A percentile compares a stretch with the other conserved stretches of the same genome.
Conservation (phyloP, 2,113 vertebrate species). For the Polypterus bichir region DNA sequence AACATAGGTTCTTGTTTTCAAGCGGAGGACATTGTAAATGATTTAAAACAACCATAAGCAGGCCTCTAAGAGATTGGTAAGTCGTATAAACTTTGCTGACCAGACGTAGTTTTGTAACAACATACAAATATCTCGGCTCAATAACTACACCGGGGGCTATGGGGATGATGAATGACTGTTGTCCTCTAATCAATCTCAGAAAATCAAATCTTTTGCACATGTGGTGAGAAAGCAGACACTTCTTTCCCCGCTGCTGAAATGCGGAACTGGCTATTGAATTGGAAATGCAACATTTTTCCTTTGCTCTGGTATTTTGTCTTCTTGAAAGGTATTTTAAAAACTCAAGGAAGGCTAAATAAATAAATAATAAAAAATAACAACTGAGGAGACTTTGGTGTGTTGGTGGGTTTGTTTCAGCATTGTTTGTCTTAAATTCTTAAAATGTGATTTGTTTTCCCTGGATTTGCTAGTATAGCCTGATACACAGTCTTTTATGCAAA, state of each 20-base stretch:
- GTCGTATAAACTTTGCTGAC: constrained; percentile 12
- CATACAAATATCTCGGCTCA: constrained; percentile 21
- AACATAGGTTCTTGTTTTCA: no score
- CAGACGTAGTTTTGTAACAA: constrained; percentile 25
- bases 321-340: no score
- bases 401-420: no score
- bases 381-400: no score
- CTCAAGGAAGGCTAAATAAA: no score
- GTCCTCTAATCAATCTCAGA: constrained; percentile 22
- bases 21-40: no score
- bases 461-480: no score
- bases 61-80: constrained; percentile 9
- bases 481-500: no score
- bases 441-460: no score
- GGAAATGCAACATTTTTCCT: neutral
- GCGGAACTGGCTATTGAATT: constrained; percentile 11
- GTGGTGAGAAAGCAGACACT: constrained; percentile 14
- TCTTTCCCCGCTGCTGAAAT: constrained; percentile 11
- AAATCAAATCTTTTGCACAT: constrained; percentile 26
- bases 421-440: no score
- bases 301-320: no score
- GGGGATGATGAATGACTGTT: constrained; percentile 18
- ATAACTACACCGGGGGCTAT: constrained; percentile 17
- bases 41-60: neutral
- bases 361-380: no score